Base-by-base conservation (phyloP, 2,888 invertebrate genomes). In the Megamerina dolium region DNA sequence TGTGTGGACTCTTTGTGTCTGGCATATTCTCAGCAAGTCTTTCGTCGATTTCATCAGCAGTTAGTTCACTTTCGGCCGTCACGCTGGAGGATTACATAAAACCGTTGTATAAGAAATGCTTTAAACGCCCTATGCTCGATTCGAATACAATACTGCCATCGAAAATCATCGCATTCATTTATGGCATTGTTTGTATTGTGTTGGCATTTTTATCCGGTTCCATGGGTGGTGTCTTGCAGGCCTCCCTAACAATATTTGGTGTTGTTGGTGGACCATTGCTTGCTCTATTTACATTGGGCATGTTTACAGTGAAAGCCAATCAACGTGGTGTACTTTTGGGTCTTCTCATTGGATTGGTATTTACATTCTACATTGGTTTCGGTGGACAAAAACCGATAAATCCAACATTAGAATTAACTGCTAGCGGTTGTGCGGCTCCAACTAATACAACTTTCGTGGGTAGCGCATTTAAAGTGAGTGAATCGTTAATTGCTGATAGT, bases 21-120 rank as follows among this genome's bases (percentile, higher is more conserved):
- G 86, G 93, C 3, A 85, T 95, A 42, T 92, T 94, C 66, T 91
- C 91, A 56, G 94, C 91, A 0, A 87, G 92, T 1, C 75, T 94
- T 4, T 92, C 92, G 36, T 91, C 92, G 0, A 84, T 95, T 43
- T 93, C 93, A 0, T 91, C 94, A 0, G 83, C 91, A 1, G 78
- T 94, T 42, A 94, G 94, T 61, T 89, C 93, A 2, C 75, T 95
- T 12, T 85, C 94, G 2, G 93, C 94, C 2, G 89, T 93, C 3
- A 87, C 91, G 0, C 74, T 93, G 30, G 85, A 90, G 59, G 94
- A 95, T 70, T 90, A 93, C 54, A 70, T 92, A 2, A 81, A 81
- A 68, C 76, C 76, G 2, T 43, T 76, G 17, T 74, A 76, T 50
- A 63, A 66, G 46, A 41, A 51, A n/a, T 55, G 74, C 12, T 71